Evolutionary conservation across 2,888 invertebrate species (phyloP).

Genomic region (Epinotia demarniana): DNA sequence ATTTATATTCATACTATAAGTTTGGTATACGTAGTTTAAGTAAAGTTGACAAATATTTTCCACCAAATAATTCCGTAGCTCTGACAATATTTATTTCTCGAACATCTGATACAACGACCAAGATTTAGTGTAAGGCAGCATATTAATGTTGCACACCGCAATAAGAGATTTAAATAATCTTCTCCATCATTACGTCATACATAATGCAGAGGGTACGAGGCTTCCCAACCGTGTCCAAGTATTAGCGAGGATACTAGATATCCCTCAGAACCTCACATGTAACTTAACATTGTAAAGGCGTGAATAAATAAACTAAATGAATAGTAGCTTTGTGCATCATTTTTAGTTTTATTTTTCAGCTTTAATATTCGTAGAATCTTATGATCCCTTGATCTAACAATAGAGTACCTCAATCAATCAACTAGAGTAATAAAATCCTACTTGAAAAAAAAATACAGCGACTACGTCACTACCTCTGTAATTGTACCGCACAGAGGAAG

Average conservation of each 20-base stretch:
- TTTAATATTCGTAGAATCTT: neutral
- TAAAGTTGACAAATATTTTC: neutral
- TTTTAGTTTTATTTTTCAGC: neutral
- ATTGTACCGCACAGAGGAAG: slow-evolving; percentile 23
- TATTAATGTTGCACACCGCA: slow-evolving; percentile 32
- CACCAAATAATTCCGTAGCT: neutral
- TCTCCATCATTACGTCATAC: slow-evolving; percentile 32
- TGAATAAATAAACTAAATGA: neutral
- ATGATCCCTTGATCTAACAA: neutral
- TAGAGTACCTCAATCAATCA: neutral
- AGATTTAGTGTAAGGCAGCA: neutral
- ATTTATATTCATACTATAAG: too few relatives aligned
- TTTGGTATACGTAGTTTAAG: too few relatives aligned
- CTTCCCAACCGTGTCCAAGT: slow-evolving; percentile 26
- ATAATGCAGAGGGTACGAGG: slow-evolving; percentile 35
- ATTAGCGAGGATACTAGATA: slow-evolving; percentile 18
- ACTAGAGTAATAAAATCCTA: neutral
- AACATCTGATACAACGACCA: neutral
- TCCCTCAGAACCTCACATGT: slow-evolving; percentile 7
- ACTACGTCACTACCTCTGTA: slow-evolving; percentile 2
- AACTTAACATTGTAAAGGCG: neutral
- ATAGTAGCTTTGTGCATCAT: neutral
- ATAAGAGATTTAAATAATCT: slow-evolving; percentile 38
- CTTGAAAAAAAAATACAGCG: neutral
- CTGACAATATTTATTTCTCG: too few relatives aligned